Evolutionary conservation across 2,797 vertebrate species (phyloP).

Genomic region (Leuciscus waleckii): DNA sequence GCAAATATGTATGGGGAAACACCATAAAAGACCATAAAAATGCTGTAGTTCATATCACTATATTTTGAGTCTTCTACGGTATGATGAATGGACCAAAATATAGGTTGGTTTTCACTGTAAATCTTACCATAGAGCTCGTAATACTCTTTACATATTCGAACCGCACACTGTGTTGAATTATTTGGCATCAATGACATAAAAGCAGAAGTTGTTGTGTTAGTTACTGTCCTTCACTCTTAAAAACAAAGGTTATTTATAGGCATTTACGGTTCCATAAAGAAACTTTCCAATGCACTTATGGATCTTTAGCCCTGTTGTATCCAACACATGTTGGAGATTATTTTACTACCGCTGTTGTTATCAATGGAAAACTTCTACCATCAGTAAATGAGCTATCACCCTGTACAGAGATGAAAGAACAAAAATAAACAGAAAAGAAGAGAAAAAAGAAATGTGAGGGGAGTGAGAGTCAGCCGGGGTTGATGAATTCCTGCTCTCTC

Average conservation of each 20-base stretch:
- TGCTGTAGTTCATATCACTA: not conserved
- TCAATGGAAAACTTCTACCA: not conserved
- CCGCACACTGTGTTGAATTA: not conserved
- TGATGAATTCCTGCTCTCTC: constrained; percentile 50
- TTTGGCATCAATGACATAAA: not conserved
- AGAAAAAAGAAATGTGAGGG: not conserved
- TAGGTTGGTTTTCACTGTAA: too few relatives aligned
- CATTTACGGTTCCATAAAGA: too few relatives aligned
- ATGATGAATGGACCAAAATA: not conserved
- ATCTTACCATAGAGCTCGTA: too few relatives aligned
- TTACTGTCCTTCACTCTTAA: too few relatives aligned
- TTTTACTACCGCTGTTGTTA: not conserved
- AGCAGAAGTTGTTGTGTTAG: not conserved
- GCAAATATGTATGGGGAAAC: not conserved
- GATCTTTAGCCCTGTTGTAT: not conserved
- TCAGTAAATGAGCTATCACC: not conserved
- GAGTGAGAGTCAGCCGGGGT: constrained; percentile 32
- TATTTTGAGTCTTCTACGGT: not conserved
- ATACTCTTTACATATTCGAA: not conserved
- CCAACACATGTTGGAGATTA: not conserved
- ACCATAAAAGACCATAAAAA: not conserved
- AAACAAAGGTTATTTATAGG: too few relatives aligned
- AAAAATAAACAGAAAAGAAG: constrained; percentile 6
- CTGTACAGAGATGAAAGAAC: not conserved
- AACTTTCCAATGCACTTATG: too few relatives aligned